Evolutionary conservation across 2,113 vertebrate genomes (phyloP).

Genomic region (Fulica atra): DNA sequence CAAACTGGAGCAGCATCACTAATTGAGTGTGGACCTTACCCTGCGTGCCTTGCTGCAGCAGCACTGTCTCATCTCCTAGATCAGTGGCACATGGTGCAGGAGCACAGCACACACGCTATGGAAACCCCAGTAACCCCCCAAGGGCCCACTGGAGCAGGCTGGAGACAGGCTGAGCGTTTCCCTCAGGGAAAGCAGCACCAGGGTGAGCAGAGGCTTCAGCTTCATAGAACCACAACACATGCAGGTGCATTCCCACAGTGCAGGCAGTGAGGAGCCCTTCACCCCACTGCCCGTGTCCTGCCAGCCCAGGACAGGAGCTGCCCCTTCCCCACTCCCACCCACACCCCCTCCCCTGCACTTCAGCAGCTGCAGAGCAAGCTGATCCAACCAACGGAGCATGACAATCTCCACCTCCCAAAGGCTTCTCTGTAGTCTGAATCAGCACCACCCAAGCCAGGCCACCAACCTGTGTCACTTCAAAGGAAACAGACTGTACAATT

Average conservation of each 20-base stretch:
- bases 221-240: not conserved
- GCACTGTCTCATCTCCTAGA: not conserved
- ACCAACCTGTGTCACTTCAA: not conserved
- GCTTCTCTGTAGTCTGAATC: not conserved
- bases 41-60: not conserved
- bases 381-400: accelerated
- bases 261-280: not conserved
- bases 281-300: no score
- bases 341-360: not conserved
- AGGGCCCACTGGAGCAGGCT: not conserved
- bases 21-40: not conserved
- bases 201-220: not conserved
- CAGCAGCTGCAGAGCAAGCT: not conserved
- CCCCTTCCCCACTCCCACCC: not conserved
- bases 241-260: no score
- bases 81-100: not conserved
- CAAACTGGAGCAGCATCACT: not conserved
- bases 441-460: not conserved
- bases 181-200: not conserved
- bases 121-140: not conserved
- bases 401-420: not conserved
- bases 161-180: not conserved
- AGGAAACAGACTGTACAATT: not conserved
- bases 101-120: not conserved
- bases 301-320: not conserved